Evolutionary conservation across 2,888 invertebrate species (phyloP), one percentile per base, ranked within the genome.

Genomic region (Drosophila austrosaltans): DNA sequence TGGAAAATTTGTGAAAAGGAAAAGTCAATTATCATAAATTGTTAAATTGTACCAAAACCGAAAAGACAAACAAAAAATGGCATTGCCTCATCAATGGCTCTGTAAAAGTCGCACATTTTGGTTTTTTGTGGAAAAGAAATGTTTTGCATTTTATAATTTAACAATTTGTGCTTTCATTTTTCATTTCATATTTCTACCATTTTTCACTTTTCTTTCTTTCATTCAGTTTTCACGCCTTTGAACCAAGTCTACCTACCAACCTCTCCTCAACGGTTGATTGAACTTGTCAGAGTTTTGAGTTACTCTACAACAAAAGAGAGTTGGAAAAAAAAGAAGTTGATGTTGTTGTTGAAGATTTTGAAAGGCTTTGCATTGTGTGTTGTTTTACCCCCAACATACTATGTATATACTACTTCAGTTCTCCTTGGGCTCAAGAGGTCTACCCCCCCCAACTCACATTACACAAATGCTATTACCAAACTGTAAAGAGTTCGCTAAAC

Each of bases 21-120:
- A 86, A 89, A 87, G 87, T 84, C 87, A 82, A 82, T 84, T 88
- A 88, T 69, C 89, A 88, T 82, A 88, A 84, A 86, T 84, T 73
- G 78, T 78, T 71, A 48, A 48, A 48, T 48, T 48, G 71, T 72
- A 48, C 10, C 25, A 16, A 48, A 10, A 25, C 12, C 22, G 8
- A 36, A 36, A 36, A 36, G 25, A 48, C 22, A 48, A 48, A 48
- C 22, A 48, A 48, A 72, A 73, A 81, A 82, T 80, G 78, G 72
- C 76, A 80, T 80, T 88, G 36, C 84, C 86, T 72, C 71, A 73
- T 78, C 66, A 69, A 88, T 48, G 48, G 78, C 78, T 78, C 16
- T 16, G 16, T 16, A 86, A 88, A 88, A 88, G 72, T 83, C 89
- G 83, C 83, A 88, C 87, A 86, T 83, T 88, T 86, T 70, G 48